Conservation (phyloP, 2,797 vertebrate genomes). For the Diglossa cyanea region DNA sequence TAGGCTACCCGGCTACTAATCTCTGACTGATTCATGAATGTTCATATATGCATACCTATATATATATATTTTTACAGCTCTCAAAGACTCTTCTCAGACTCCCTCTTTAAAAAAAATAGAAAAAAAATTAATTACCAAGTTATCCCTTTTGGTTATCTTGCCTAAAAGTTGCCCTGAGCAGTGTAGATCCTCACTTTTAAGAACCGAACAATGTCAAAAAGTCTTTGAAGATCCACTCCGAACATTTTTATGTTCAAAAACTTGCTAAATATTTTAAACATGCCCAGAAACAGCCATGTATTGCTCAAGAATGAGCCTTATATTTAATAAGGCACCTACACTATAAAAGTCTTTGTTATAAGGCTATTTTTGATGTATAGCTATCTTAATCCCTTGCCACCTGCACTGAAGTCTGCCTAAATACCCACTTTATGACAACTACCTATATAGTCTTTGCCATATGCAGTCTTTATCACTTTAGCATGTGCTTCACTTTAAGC, state of each 20-base stretch:
- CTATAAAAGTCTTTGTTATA: constrained; percentile 40
- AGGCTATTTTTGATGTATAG: constrained; percentile 22
- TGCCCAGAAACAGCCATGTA: not conserved
- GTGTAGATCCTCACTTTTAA: constrained; percentile 53
- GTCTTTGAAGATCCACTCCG: constrained; percentile 58
- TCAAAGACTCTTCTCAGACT: constrained; percentile 18
- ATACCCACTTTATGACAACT: constrained; percentile 48
- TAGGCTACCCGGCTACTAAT: not conserved
- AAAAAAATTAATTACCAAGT: constrained; percentile 52
- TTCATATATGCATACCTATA: not conserved
- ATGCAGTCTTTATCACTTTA: constrained; percentile 51
- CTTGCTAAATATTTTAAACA: constrained; percentile 61
- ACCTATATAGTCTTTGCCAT: constrained; percentile 35
- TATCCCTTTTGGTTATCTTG: constrained; percentile 62
- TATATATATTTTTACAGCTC: not conserved
- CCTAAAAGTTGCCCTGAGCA: constrained; percentile 67
- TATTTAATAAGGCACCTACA: constrained; percentile 62
- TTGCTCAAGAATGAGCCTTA: constrained; percentile 22
- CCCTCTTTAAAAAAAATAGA: not conserved
- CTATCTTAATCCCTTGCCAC: constrained; percentile 47
- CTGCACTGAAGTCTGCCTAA: constrained; percentile 44
- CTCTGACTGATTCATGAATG: not conserved
- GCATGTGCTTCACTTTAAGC: constrained; percentile 55
- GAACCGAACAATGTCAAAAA: constrained; percentile 66
- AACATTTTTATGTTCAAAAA: constrained; percentile 62